Evolutionary conservation across 1,140 invertebrate genomes (phyloP).

Genomic region (Ostrea denselamellosa): DNA sequence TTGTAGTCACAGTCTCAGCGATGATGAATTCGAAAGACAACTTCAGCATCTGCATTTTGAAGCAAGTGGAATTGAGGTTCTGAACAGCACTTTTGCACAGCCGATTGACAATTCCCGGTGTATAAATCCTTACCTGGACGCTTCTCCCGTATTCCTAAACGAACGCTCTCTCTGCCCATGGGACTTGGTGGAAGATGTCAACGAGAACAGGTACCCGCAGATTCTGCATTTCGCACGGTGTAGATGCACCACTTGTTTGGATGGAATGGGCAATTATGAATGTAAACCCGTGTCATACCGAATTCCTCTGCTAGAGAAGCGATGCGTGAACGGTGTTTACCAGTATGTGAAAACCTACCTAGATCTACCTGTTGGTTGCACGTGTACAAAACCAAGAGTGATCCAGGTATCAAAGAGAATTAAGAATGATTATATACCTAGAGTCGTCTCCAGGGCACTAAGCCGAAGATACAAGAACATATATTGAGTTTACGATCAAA

Average conservation of each 20-base stretch:
- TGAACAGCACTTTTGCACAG: conserved; percentile 21
- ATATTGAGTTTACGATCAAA: neutral
- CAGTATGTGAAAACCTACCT: conserved; percentile 55
- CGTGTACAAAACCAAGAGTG: conserved; percentile 49
- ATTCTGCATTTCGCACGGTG: conserved; percentile 52
- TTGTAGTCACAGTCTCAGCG: conserved; percentile 42
- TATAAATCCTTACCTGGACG: conserved; percentile 9
- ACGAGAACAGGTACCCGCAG: conserved; percentile 55
- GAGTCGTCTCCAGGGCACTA: neutral
- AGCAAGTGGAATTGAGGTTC: conserved; percentile 46
- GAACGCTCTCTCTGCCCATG: conserved; percentile 54
- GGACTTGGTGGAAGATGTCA: conserved; percentile 54
- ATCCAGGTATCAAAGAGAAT: conserved; percentile 44
- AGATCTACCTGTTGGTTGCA: conserved; percentile 55
- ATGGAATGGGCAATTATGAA: conserved; percentile 43
- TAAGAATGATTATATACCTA: conserved; percentile 1
- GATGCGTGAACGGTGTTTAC: conserved; percentile 42
- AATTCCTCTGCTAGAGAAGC: conserved; percentile 52
- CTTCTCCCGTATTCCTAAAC: conserved; percentile 53
- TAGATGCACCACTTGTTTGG: conserved; percentile 48
- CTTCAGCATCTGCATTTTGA: conserved; percentile 47
- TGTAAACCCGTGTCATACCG: conserved; percentile 53
- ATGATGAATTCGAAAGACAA: conserved; percentile 50
- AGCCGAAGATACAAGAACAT: neutral
- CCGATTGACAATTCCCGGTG: conserved; percentile 50